phyloP scores from a whole-genome alignment of 2,888 invertebrate genomes.

The Reticulitermes lucifugus region DNA sequence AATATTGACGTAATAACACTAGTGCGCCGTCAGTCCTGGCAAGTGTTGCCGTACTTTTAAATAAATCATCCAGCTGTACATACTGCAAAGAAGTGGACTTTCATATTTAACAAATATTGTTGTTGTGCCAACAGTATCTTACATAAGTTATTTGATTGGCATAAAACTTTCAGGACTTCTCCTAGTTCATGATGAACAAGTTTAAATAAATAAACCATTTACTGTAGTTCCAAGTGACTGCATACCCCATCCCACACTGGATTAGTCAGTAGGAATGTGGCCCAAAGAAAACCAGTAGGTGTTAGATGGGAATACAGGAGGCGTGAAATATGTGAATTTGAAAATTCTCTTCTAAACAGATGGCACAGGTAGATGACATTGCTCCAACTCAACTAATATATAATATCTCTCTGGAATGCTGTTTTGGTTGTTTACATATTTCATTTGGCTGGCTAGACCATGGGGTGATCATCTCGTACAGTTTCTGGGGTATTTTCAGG shows the following conservation, averaged over 20 bases:
- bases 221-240: too few relatives aligned
- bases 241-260: too few relatives aligned
- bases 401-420: conserved; percentile 10
- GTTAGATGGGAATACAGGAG: too few relatives aligned
- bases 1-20: neutral
- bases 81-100: neutral
- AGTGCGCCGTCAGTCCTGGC: conserved; percentile 8
- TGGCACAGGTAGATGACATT: neutral
- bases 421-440: conserved; percentile 27
- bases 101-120: too few relatives aligned
- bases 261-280: too few relatives aligned
- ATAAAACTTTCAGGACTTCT: too few relatives aligned
- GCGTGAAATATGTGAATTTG: neutral
- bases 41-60: neutral
- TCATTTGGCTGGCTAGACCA: conserved; percentile 32
- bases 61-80: neutral
- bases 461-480: conserved; percentile 37
- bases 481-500: conserved; percentile 19
- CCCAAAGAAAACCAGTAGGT: too few relatives aligned
- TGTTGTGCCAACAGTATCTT: too few relatives aligned
- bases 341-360: neutral
- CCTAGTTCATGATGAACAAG: too few relatives aligned
- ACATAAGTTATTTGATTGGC: too few relatives aligned
- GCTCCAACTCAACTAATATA: conserved; percentile 2
- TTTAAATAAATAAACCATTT: too few relatives aligned